phyloP scores from a whole-genome alignment of 2,797 vertebrate species.

The Myripristis jacobus region DNA sequence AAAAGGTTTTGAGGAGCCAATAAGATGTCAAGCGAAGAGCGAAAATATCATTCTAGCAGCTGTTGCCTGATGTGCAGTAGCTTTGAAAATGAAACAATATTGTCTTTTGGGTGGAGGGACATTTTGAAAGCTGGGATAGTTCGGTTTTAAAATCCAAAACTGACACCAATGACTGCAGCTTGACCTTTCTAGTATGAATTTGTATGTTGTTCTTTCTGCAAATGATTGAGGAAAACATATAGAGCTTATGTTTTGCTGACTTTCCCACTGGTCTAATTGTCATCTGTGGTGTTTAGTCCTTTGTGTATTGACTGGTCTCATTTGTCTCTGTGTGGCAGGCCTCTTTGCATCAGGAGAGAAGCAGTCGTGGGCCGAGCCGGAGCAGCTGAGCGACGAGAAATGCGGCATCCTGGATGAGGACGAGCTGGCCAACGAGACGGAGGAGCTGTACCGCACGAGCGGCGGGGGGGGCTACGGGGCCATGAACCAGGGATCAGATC shows the following conservation, averaged over 20 bases:
- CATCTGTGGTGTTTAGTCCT: too few species aligned
- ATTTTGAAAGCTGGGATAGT: too few species aligned
- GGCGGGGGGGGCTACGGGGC: conserved; percentile 77
- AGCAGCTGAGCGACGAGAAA: conserved; percentile 91
- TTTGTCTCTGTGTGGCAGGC: conserved; percentile 59
- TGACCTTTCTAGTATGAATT: background rate
- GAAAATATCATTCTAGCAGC: too few species aligned
- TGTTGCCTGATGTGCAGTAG: too few species aligned
- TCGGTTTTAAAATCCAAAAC: too few species aligned
- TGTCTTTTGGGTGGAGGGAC: too few species aligned
- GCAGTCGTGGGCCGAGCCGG: conserved; percentile 95
- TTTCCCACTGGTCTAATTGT: background rate
- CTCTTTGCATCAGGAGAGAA: conserved; percentile 97
- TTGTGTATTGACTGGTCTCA: too few species aligned
- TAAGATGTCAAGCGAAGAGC: too few species aligned
- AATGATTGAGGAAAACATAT: background rate
- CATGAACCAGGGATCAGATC: conserved; percentile 72
- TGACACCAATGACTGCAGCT: too few species aligned
- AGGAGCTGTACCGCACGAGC: conserved; percentile 79
- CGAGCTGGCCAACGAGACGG: conserved; percentile 84
- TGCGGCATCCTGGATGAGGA: conserved; percentile 85
- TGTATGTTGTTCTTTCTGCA: background rate
- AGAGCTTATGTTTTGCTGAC: background rate
- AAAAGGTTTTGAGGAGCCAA: too few species aligned
- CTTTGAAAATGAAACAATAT: too few species aligned